Evolutionary conservation across 2,888 invertebrate genomes (phyloP).

Genomic region (Drosophila greeni): DNA sequence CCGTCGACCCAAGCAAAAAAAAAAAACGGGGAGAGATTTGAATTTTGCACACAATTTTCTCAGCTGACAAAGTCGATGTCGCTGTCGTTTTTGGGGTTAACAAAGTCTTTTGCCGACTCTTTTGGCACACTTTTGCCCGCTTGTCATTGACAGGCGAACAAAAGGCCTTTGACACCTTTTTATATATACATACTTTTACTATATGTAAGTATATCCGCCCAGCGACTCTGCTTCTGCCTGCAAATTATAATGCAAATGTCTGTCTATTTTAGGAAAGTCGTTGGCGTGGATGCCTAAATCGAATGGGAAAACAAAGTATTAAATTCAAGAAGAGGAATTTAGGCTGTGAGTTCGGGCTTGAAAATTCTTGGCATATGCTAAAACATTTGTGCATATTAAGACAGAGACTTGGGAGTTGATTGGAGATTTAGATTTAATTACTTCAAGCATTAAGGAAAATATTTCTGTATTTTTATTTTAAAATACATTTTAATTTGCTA

Average conservation of each 20-base stretch:
- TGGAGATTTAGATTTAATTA: no score
- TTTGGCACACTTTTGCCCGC: slow-evolving; percentile 62
- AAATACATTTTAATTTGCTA: not conserved
- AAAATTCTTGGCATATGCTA: not conserved
- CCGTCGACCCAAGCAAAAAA: slow-evolving; percentile 9
- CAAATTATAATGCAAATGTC: slow-evolving; percentile 61
- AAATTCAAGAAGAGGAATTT: not conserved
- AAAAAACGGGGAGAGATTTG: slow-evolving; percentile 49
- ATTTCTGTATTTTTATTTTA: not conserved
- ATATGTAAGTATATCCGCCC: slow-evolving; percentile 1
- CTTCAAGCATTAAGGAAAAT: not conserved
- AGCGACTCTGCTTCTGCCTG: slow-evolving; percentile 11
- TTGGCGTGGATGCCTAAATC: not conserved
- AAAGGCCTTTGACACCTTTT: slow-evolving; percentile 68
- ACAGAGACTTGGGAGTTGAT: not conserved
- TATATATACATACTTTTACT: slow-evolving; percentile 28
- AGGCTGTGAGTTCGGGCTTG: not conserved
- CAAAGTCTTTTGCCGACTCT: slow-evolving; percentile 62
- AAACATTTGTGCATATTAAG: not conserved
- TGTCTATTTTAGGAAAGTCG: slow-evolving; percentile 19
- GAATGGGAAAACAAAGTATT: slow-evolving; percentile 4
- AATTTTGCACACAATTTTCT: slow-evolving; percentile 66
- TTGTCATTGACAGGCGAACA: slow-evolving; percentile 68
- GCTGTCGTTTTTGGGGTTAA: slow-evolving; percentile 47
- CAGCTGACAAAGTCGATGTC: slow-evolving; percentile 27